Evolutionary conservation across 2,113 vertebrate species (phyloP).

Genomic region (Crotophaga sulcirostris): DNA sequence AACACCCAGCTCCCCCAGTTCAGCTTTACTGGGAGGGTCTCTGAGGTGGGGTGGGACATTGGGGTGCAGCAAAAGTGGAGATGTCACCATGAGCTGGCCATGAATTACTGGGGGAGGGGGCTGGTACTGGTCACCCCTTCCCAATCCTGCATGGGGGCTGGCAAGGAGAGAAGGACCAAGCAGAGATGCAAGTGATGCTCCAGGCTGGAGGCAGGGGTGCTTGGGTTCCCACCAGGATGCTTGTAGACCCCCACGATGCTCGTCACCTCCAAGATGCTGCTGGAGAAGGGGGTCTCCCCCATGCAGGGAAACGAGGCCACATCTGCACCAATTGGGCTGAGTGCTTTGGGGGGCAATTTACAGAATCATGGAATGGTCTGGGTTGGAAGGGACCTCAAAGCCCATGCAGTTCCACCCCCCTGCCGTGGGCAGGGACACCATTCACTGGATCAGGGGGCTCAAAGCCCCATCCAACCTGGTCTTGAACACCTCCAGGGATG

Average conservation of each 20-base stretch:
- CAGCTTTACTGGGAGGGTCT: background rate
- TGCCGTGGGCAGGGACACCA: too few relatives aligned
- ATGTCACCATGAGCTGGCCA: fast-evolving
- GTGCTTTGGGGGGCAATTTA: background rate
- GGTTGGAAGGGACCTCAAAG: too few relatives aligned
- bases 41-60: background rate
- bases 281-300: background rate
- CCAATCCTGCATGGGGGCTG: fast-evolving
- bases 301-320: fast-evolving
- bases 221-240: fast-evolving
- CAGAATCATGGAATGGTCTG: too few relatives aligned
- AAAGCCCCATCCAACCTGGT: too few relatives aligned
- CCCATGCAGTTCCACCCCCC: too few relatives aligned
- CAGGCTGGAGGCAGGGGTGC: background rate
- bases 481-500: too few relatives aligned
- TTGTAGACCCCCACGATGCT: fast-evolving
- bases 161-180: background rate
- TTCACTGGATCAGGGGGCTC: too few relatives aligned
- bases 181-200: background rate
- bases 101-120: background rate
- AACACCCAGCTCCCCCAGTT: background rate
- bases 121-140: background rate
- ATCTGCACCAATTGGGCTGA: fast-evolving
- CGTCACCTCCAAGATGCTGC: background rate
- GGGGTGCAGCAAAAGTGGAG: fast-evolving